These are phyloP conservation scores for Bathynomus jamesi DNA, from an alignment of 1,140 invertebrate genomes.

Conservation along the genomic window DNA sequence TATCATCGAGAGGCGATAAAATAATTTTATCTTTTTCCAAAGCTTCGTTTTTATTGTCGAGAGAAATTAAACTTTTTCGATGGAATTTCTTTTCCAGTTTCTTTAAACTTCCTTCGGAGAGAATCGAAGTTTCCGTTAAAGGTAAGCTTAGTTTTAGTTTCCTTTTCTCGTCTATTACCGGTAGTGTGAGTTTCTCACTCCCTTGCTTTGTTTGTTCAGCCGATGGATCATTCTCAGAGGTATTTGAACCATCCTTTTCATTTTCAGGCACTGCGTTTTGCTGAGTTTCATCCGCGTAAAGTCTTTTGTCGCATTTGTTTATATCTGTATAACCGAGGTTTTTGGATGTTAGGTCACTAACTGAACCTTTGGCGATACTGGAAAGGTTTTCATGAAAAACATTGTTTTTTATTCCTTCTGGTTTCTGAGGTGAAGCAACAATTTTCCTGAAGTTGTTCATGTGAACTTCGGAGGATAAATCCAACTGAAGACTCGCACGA, in stretches of 20 bases:
- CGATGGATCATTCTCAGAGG: not conserved
- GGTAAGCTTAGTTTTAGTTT: not conserved
- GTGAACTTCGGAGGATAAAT: not conserved
- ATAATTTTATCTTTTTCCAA: not conserved
- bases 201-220: not conserved
- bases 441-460: constrained; percentile 27
- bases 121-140: not conserved
- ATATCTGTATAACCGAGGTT: constrained; percentile 32
- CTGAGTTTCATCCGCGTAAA: not conserved
- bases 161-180: not conserved
- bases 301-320: constrained; percentile 33
- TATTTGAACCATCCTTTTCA: not conserved
- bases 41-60: not conserved
- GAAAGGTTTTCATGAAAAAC: constrained; percentile 13
- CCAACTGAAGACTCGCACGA: not conserved
- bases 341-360: constrained; percentile 23
- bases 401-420: constrained; percentile 20
- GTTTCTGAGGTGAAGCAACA: constrained; percentile 18
- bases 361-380: constrained; percentile 21
- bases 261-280: not conserved
- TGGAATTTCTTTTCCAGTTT: not conserved
- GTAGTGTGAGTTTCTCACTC: no score
- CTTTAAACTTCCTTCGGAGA: not conserved
- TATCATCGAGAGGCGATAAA: not conserved
- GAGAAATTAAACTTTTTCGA: not conserved